Conservation (phyloP, 2,113 vertebrate species). For the Chloebia gouldiae region DNA sequence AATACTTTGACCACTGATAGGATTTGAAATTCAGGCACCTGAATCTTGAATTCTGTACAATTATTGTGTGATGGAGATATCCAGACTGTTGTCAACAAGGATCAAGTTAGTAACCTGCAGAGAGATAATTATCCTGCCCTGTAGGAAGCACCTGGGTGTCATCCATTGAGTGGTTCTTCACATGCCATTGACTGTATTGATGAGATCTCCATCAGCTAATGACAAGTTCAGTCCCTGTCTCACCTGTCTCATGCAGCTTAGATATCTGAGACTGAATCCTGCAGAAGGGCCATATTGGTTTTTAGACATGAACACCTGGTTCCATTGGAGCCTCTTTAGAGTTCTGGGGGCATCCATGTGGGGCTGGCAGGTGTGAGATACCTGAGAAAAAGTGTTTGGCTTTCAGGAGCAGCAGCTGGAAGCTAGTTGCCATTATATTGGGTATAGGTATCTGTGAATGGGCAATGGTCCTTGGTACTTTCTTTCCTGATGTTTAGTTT, state of each 20-base stretch:
- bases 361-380: neutral
- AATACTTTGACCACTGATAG: neutral
- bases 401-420: neutral
- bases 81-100: neutral
- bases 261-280: neutral
- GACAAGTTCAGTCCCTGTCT: neutral
- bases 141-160: neutral
- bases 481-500: neutral
- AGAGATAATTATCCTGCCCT: neutral
- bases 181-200: neutral
- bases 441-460: neutral
- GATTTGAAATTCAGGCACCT: neutral
- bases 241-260: neutral
- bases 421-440: neutral
- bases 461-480: neutral
- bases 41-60: neutral
- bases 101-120: neutral
- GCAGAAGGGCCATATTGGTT: neutral
- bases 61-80: neutral
- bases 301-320: neutral
- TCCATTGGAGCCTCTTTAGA: neutral
- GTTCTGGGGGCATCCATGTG: neutral
- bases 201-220: neutral
- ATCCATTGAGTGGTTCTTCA: neutral
- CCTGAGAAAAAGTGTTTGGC: neutral